Evolutionary conservation across 2,797 vertebrate species (phyloP).

Genomic region (Fistularia tabacaria): DNA sequence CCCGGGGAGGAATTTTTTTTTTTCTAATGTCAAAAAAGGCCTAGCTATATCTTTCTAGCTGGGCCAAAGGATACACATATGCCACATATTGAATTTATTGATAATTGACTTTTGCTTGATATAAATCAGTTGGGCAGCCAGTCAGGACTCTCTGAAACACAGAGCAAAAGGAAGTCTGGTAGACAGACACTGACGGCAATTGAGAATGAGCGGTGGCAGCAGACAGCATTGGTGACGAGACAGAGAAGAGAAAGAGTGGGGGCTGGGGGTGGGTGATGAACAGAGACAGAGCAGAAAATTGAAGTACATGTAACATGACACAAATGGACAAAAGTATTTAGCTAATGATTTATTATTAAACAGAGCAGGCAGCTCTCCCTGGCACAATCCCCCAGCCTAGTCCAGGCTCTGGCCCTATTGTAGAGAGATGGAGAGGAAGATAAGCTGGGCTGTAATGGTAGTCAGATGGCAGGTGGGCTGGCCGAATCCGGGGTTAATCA

Average conservation of each 20-base stretch:
- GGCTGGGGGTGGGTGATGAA: slow-evolving; percentile 35
- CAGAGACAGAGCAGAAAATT: slow-evolving; percentile 74
- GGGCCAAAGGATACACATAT: slow-evolving; percentile 5
- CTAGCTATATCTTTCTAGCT: not conserved
- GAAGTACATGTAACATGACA: slow-evolving; percentile 81
- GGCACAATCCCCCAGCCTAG: slow-evolving; percentile 62
- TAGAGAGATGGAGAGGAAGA: slow-evolving; percentile 75
- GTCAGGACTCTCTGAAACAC: slow-evolving; percentile 4
- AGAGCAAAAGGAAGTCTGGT: slow-evolving; percentile 16
- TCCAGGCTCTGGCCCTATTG: slow-evolving; percentile 69
- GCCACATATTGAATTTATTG: slow-evolving; percentile 11
- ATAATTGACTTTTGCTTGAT: slow-evolving; percentile 17
- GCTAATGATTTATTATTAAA: slow-evolving; percentile 85
- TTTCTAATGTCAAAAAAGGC: slow-evolving; percentile 6
- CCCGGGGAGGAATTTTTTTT: slow-evolving; percentile 16
- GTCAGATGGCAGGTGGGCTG: slow-evolving; percentile 82
- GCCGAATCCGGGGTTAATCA: slow-evolving; percentile 78
- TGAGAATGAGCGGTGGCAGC: slow-evolving; percentile 35
- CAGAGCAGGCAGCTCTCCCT: slow-evolving; percentile 66
- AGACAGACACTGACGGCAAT: slow-evolving; percentile 30
- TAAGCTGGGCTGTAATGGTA: slow-evolving; percentile 78
- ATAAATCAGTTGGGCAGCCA: slow-evolving; percentile 13
- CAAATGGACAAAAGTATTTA: slow-evolving; percentile 84
- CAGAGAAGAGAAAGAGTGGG: slow-evolving; percentile 7
- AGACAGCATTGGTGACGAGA: slow-evolving; percentile 26